Evolutionary conservation across 2,888 invertebrate genomes (phyloP).

Genomic region (Bembecia ichneumoniformis): DNA sequence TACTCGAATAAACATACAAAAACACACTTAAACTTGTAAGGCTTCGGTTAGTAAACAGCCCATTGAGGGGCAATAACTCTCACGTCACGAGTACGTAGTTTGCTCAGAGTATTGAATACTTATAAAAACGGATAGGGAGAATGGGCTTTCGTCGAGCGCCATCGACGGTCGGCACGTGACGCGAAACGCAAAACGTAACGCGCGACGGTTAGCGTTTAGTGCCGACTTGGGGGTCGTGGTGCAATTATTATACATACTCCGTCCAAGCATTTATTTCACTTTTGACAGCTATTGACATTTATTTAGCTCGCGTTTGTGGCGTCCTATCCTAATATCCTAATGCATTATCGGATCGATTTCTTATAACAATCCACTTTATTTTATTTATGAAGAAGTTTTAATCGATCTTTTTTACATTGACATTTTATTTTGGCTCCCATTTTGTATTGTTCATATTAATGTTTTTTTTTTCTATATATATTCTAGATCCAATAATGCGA

Average conservation of each 20-base stretch:
- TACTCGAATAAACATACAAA: neutral
- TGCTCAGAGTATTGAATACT: conserved; percentile 45
- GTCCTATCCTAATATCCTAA: no score
- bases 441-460: no score
- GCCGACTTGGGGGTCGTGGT: neutral
- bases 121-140: conserved; percentile 39
- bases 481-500: no score
- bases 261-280: no score
- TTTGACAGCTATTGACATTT: no score
- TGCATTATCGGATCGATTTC: no score
- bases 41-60: conserved; percentile 15
- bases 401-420: no score
- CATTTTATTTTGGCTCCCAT: no score
- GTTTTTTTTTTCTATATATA: no score
- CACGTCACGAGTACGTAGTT: conserved; percentile 21
- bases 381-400: no score
- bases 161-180: conserved; percentile 40
- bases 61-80: conserved; percentile 19
- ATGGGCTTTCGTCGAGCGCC: conserved; percentile 37
- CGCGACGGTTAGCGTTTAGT: neutral
- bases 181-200: conserved; percentile 29
- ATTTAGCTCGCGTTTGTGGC: no score
- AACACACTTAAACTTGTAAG: neutral
- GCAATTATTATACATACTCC: neutral
- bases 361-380: no score